Conservation (phyloP, 2,113 vertebrate genomes). For the Cololabis saira region DNA sequence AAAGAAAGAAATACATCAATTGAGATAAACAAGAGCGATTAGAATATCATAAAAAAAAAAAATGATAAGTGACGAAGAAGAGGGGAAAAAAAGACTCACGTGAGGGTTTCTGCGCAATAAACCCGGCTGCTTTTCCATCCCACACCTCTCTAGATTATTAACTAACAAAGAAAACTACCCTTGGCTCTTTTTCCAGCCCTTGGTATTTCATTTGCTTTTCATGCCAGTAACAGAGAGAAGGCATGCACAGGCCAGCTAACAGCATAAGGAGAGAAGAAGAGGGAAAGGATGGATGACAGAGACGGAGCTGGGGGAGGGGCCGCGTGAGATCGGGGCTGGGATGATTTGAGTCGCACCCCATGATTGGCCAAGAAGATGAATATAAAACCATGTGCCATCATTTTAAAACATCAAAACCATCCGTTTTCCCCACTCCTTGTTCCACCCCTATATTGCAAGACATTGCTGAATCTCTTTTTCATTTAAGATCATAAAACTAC, state of each 20-base stretch:
- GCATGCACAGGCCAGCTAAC: constrained; percentile 13
- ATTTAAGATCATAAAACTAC: no score
- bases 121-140: constrained; percentile 59
- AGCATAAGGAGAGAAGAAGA: constrained; percentile 30
- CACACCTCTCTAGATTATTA: constrained; percentile 4
- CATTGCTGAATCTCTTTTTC: no score
- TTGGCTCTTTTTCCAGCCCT: constrained; percentile 3
- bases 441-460: no score
- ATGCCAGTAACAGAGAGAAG: background rate
- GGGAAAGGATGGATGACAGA: constrained; percentile 16
- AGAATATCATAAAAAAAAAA: background rate
- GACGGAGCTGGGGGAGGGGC: constrained; percentile 52
- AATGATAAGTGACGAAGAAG: background rate
- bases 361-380: constrained; percentile 40
- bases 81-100: constrained; percentile 74
- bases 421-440: no score
- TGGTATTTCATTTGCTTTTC: background rate
- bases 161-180: constrained; percentile 1
- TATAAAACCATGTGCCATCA: background rate
- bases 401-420: background rate
- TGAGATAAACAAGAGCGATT: background rate
- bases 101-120: constrained; percentile 73
- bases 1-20: background rate
- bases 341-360: background rate
- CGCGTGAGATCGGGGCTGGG: background rate